Evolutionary conservation across 2,113 vertebrate genomes (phyloP), one percentile per base, ranked within the genome.

Genomic region (Bolborhynchus lineola): DNA sequence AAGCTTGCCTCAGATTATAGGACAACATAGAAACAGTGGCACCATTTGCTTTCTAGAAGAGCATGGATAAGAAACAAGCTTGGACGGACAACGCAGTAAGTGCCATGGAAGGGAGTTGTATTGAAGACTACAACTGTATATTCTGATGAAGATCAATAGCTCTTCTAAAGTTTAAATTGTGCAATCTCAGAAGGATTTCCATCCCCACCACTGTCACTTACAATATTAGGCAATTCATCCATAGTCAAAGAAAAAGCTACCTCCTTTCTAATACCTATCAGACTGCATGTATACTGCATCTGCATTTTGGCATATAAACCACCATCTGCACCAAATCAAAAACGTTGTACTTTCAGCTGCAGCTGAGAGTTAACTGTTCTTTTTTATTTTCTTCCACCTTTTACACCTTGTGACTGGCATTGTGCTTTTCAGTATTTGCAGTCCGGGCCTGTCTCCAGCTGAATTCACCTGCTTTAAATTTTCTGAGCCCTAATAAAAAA

Each of bases 381-480:
- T 82, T 96, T 91, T 96, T 90, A 83, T 70, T 96, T 96, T 95
- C 94, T 96, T 96, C 82, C 86, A 95, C 91, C 92, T 93, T 95
- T 96, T 82, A 92, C 86, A 93, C 95, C 97, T 95, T 90, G 89
- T 94, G 92, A 92, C 84, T 93, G 44, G 67, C 76, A 86, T 91
- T 93, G 52, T 93, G 83, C 55, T 74, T 92, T 75, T 84, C 67
- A 0, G 78, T 74, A 67, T 68, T 83, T 95, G 95, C 75, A 94
- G 35, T 75, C 47, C 0, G 7, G 97, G 96, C 90, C 67, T 37
- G 70, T 86, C 90, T 97, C 92, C 90, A 96, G 91, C 60, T 83
- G 70, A 85, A 95, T 95, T 93, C 88, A 95, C 94, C 88, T 94
- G 92, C 92, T 97, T 95, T 96, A 92, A 90, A 91, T 96, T 96